Conservation (phyloP, 1,140 invertebrate genomes). For the Drosophila paulistorum region DNA sequence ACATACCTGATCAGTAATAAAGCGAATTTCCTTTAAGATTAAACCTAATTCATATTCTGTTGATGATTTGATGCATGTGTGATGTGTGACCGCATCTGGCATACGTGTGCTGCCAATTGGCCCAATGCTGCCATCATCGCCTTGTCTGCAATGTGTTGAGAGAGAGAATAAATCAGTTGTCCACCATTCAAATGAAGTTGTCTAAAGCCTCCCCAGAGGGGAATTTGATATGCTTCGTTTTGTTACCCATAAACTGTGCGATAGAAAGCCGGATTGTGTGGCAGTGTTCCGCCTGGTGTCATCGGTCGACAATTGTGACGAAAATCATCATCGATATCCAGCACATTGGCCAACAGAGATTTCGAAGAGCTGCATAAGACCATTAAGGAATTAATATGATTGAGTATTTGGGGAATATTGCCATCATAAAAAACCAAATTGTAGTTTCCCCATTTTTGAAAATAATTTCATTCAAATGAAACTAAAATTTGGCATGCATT, state of each 20-base stretch:
- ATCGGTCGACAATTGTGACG: constrained; percentile 85
- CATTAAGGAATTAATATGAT: constrained; percentile 13
- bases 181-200: constrained; percentile 13
- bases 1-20: constrained; percentile 88
- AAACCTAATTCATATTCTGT: constrained; percentile 94
- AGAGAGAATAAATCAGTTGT: background rate
- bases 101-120: constrained; percentile 85
- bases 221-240: constrained; percentile 32
- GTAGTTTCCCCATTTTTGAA: background rate
- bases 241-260: constrained; percentile 83
- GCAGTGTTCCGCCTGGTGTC: constrained; percentile 84
- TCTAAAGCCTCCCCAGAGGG: background rate
- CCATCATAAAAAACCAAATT: background rate
- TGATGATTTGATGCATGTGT: constrained; percentile 88
- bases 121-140: constrained; percentile 83
- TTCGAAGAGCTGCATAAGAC: constrained; percentile 86
- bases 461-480: background rate
- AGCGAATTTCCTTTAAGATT: constrained; percentile 97
- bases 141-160: constrained; percentile 65
- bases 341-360: constrained; percentile 96
- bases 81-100: constrained; percentile 85
- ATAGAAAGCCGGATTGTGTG: constrained; percentile 83
- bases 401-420: background rate
- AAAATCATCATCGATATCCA: constrained; percentile 97
- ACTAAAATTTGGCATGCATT: constrained; percentile 3